These are phyloP conservation scores for Bovichtus variegatus DNA, from an alignment of 2,797 vertebrate species.

Conservation along the genomic window DNA sequence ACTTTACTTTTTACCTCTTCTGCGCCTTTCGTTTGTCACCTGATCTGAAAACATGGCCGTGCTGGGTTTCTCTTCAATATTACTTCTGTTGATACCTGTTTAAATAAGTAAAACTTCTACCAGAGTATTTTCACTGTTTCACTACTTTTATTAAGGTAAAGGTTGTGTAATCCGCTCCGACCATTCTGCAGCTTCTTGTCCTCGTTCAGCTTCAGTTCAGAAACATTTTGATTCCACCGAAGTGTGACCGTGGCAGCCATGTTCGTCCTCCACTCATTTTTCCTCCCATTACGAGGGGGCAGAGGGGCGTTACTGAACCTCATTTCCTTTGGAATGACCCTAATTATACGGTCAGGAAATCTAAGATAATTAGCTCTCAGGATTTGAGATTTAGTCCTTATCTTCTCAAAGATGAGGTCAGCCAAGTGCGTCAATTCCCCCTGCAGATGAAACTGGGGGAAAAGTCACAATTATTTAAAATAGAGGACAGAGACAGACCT, in stretches of 20 bases:
- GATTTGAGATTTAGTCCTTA: constrained; percentile 53
- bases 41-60: no score
- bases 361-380: constrained; percentile 67
- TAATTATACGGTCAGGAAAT: constrained; percentile 66
- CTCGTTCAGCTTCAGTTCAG: constrained; percentile 9
- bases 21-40: no score
- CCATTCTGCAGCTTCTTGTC: not conserved
- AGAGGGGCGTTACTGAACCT: constrained; percentile 47
- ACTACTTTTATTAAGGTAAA: not conserved
- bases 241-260: not conserved
- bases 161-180: no score
- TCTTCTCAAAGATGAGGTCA: constrained; percentile 61
- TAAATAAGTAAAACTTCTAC: no score
- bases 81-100: no score
- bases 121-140: no score
- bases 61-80: no score
- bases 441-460: not conserved
- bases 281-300: constrained; percentile 23
- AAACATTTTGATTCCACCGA: not conserved
- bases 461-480: not conserved
- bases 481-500: not conserved
- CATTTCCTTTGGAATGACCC: constrained; percentile 68
- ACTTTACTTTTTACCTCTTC: no score
- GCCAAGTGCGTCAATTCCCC: constrained; percentile 1
- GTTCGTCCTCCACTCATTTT: constrained; percentile 20